Base-by-base conservation (phyloP, 2,113 vertebrate genomes). In the Ameiurus melas region DNA sequence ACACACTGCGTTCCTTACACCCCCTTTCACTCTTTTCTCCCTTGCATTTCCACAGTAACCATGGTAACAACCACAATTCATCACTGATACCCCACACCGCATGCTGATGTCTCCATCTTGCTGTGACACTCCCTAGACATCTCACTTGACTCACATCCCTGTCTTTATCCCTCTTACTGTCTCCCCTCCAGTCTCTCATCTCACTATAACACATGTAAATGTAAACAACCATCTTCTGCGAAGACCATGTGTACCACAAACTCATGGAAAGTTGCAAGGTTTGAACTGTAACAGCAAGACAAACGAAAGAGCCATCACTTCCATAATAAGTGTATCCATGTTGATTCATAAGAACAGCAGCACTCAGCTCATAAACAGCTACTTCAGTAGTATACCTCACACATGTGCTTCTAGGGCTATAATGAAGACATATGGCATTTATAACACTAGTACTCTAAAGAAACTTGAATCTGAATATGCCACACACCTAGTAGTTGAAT, bases 1-100 rank as follows among this genome's bases (percentile, higher is more conserved):
- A 84, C 83, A 84, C 86, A 80, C 78, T 47, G 53, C 88, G 73
- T 80, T 55, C 89, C 88, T 89, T 53, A 68, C 62, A 70, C 43
- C 64, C 77, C 77, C 47, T 30, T 68, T 22, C 16, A 70, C 47
- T 58, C 88, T 64, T 91, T 88, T 51, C 87, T 81, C 58, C 84
- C 86, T 87, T 68, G 84, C 91, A 91, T 95, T 87, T 92, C 90
- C 94, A 94, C 93, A 93, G 95, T 91, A 94, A 95, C 95, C 94
- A 92, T 92, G 90, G 93, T 91, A 90, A 92, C 92, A 91, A 90
- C 91, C 30, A 47, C 92, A 71, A 73, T 91, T 91, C 91, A 91
- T 91, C 75, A 89, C 89, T 93, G 90, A 89, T 87, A 85, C 91
- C 90, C 93, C 90, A 90, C 92, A 92, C 92, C 90, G 82, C 87